These are phyloP conservation scores for Cygnus atratus DNA, from an alignment of 2,113 vertebrate genomes.

Conservation along the genomic window DNA sequence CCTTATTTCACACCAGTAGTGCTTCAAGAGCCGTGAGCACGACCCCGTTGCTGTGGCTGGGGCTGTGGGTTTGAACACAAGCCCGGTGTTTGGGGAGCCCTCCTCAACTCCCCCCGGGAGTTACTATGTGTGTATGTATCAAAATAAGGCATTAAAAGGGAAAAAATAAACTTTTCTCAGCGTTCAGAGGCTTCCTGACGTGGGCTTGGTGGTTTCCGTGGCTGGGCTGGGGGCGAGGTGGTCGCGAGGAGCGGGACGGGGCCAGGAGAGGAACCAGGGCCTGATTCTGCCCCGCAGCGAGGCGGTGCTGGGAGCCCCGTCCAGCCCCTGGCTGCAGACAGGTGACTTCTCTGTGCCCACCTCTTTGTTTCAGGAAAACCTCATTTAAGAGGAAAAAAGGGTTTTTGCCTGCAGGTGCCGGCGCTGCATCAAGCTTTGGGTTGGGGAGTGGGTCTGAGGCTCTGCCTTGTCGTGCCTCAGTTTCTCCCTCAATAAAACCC, in stretches of 20 bases:
- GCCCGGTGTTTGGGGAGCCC: neutral
- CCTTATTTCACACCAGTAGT: rapidly evolving
- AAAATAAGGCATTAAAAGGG: neutral
- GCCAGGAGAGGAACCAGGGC: neutral
- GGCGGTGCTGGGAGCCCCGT: neutral
- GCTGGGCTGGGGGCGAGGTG: neutral
- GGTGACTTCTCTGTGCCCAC: too few relatives aligned
- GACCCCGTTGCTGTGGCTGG: neutral
- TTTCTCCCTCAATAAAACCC: neutral
- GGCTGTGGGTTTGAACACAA: neutral
- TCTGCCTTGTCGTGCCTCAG: neutral
- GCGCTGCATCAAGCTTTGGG: too few relatives aligned
- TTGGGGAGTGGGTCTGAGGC: neutral
- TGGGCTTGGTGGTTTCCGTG: neutral
- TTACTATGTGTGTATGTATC: rapidly evolving
- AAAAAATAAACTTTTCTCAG: neutral
- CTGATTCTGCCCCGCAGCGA: neutral
- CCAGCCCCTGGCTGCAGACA: too few relatives aligned
- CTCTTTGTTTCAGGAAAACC: too few relatives aligned
- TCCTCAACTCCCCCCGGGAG: rapidly evolving
- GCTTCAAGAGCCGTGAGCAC: neutral
- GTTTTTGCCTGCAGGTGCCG: rapidly evolving
- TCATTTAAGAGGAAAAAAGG: too few relatives aligned
- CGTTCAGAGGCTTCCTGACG: neutral
- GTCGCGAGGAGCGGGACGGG: too few relatives aligned